Conservation (phyloP, 2,113 vertebrate genomes). For the Oncorhynchus gorbuscha region DNA sequence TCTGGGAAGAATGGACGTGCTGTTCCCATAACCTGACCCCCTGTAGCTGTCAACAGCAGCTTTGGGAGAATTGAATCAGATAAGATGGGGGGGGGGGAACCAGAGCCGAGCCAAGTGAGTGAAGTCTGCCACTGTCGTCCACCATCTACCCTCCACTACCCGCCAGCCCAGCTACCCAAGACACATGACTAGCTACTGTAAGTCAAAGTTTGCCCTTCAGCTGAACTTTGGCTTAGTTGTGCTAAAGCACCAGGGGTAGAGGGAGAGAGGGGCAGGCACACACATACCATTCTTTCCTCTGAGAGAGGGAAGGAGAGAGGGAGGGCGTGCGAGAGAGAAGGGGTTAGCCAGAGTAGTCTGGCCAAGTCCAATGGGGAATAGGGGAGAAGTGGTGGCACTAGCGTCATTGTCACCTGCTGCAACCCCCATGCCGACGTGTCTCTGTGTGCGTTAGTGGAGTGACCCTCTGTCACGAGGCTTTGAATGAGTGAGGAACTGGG, state of each 20-base stretch:
- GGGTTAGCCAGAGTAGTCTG: constrained; percentile 19
- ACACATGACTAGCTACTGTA: constrained; percentile 86
- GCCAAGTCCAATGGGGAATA: constrained; percentile 38
- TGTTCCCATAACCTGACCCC: constrained; percentile 89
- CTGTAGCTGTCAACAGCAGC: constrained; percentile 93
- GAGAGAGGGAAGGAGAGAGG: constrained; percentile 17
- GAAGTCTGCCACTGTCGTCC: constrained; percentile 34
- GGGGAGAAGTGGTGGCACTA: constrained; percentile 34
- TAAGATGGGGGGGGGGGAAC: constrained; percentile 59
- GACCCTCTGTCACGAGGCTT: background rate
- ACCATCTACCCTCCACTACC: too few species aligned
- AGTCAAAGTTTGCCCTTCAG: constrained; percentile 89
- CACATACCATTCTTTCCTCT: too few species aligned
- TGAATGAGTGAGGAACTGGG: background rate
- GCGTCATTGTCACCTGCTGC: constrained; percentile 45
- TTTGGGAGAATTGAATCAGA: constrained; percentile 96
- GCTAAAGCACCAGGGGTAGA: constrained; percentile 29
- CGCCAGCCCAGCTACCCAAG: constrained; percentile 38
- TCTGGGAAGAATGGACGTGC: constrained; percentile 87
- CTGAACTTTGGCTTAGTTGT: constrained; percentile 93
- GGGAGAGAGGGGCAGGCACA: background rate
- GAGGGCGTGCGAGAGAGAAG: background rate
- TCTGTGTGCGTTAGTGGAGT: background rate
- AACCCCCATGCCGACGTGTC: constrained; percentile 11
- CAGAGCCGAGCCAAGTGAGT: constrained; percentile 65